Evolutionary conservation across 1,140 invertebrate species (phyloP).

Genomic region (Heliconius melpomene): DNA sequence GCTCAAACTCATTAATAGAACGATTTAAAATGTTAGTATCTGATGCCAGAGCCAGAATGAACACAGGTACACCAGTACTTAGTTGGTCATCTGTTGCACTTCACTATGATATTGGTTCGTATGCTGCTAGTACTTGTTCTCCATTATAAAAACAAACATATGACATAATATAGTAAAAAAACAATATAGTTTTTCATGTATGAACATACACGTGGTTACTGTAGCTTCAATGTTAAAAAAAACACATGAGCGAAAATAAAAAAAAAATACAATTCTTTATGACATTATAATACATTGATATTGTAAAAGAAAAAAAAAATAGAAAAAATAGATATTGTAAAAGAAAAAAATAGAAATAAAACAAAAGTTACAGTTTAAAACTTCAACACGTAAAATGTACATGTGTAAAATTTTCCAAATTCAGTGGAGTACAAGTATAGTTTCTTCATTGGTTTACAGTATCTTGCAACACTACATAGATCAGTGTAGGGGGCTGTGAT

Average conservation of each 20-base stretch:
- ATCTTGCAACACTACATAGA: conserved; percentile 22
- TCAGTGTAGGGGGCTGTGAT: conserved; percentile 7
- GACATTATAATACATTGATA: neutral
- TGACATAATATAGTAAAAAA: neutral
- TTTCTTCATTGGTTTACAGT: neutral
- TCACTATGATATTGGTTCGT: neutral
- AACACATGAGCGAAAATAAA: neutral
- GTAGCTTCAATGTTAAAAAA: neutral
- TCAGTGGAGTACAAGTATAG: neutral
- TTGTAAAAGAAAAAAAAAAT: too few species aligned
- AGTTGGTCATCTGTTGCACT: conserved; percentile 17
- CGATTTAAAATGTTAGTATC: neutral
- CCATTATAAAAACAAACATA: conserved; percentile 9
- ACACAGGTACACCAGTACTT: neutral
- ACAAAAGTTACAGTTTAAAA: too few species aligned
- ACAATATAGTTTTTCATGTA: neutral
- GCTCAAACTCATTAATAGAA: neutral
- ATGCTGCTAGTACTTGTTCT: conserved; percentile 4
- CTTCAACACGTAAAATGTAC: too few species aligned
- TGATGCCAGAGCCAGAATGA: neutral
- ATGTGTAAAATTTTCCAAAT: too few species aligned
- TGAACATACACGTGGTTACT: neutral
- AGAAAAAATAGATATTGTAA: too few species aligned
- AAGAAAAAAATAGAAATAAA: neutral
- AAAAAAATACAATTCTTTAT: neutral